Percentiles rank a stretch among this genome's conserved stretches.
Evolutionary conservation across 2,797 vertebrate species (phyloP).

Genomic region (Apogon hyalosoma): DNA sequence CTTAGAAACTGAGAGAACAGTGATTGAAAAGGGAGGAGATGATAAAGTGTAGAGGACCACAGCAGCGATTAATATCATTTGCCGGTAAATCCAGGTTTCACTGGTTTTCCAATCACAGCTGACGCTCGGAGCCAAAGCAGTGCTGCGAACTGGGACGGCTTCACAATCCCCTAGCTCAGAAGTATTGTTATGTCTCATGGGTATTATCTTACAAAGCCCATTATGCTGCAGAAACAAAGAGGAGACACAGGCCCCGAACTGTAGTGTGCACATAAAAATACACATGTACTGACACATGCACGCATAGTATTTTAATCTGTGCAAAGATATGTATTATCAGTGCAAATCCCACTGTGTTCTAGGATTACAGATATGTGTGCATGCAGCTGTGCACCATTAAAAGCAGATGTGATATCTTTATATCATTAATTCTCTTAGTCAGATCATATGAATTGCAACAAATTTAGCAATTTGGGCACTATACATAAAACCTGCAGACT

Average conservation of each 20-base stretch:
- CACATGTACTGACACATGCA: conserved; percentile 46
- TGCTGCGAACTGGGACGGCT: conserved; percentile 74
- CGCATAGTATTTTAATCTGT: conserved; percentile 76
- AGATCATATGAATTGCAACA: conserved; percentile 48
- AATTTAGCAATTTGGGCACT: conserved; percentile 66
- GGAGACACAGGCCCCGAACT: conserved; percentile 61
- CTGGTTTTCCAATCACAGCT: conserved; percentile 71
- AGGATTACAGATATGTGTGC: conserved; percentile 75
- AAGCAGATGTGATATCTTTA: conserved; percentile 80
- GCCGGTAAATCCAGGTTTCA: conserved; percentile 70
- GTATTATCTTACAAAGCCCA: conserved; percentile 87
- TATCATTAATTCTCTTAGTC: conserved; percentile 67
- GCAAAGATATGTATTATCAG: conserved; percentile 81
- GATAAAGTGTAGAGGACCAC: conserved; percentile 56
- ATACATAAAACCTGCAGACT: conserved; percentile 59
- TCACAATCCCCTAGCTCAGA: conserved; percentile 77
- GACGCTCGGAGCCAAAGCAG: conserved; percentile 63
- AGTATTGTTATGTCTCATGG: conserved; percentile 79
- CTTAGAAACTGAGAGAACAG: conserved; percentile 48
- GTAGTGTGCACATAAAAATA: conserved; percentile 32
- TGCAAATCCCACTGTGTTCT: conserved; percentile 77
- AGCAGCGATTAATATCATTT: conserved; percentile 73
- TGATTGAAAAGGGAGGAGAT: conserved; percentile 49
- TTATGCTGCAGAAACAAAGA: conserved; percentile 81
- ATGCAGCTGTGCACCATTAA: conserved; percentile 79